A percentile compares a stretch with the other conserved stretches of the same genome.
Conservation (phyloP, 2,888 invertebrate species). For the Imbricaverruca yamaguchii region DNA sequence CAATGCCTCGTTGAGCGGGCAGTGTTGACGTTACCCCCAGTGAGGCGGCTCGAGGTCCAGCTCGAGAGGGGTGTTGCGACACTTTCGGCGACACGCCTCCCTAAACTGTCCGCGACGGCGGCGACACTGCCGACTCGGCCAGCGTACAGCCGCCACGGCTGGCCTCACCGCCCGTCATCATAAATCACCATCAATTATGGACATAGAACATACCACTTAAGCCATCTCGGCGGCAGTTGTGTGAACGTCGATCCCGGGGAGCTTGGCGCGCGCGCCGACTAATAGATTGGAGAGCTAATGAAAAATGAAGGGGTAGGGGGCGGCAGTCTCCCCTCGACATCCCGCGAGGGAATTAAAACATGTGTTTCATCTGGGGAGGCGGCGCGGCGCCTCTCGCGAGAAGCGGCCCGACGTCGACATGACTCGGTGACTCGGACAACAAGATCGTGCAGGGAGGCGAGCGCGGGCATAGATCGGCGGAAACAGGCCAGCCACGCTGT, state of each 20-base stretch:
- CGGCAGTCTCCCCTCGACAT: not conserved
- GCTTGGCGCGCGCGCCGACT: not conserved
- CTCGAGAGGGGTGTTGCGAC: not conserved
- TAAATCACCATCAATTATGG: slow-evolving; percentile 17
- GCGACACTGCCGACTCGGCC: not conserved
- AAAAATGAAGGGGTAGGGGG: not conserved
- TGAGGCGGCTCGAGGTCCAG: too few species aligned
- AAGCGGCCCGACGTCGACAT: too few species aligned
- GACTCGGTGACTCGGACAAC: too few species aligned
- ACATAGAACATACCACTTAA: not conserved
- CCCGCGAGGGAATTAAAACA: slow-evolving; percentile 3
- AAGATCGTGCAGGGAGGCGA: too few species aligned
- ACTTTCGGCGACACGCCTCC: not conserved
- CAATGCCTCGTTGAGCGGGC: too few species aligned
- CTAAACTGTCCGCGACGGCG: not conserved
- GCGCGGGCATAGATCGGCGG: too few species aligned
- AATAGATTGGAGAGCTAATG: slow-evolving; percentile 14
- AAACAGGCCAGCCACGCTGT: too few species aligned
- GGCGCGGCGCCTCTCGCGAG: not conserved
- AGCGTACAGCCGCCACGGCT: not conserved
- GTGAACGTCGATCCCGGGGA: not conserved
- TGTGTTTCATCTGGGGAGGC: not conserved
- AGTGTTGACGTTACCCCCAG: too few species aligned
- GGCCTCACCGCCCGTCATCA: not conserved
- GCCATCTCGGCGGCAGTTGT: not conserved